Conservation (phyloP, 2,113 vertebrate genomes). For the Dunckerocampus dactyliophorus region DNA sequence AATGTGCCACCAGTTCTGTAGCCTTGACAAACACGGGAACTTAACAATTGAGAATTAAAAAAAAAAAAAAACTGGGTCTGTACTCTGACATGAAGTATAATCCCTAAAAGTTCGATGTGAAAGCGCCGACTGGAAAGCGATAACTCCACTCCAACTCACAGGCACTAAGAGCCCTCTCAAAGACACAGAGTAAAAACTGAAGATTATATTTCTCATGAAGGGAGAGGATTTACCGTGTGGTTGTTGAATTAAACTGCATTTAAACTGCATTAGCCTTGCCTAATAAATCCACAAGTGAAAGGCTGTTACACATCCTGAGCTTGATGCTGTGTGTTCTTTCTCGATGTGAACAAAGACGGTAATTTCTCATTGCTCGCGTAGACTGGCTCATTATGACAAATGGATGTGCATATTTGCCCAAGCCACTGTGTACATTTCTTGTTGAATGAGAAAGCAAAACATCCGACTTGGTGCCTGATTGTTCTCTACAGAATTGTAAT, state of each 20-base stretch:
- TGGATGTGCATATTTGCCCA: not conserved
- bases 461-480: not conserved
- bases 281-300: not conserved
- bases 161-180: not conserved
- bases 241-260: not conserved
- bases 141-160: not conserved
- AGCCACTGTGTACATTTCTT: not conserved
- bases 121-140: not conserved
- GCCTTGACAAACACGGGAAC: not conserved
- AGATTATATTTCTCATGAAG: constrained; percentile 1
- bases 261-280: not conserved
- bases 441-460: not conserved
- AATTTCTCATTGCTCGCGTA: not conserved
- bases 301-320: not conserved
- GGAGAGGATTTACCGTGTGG: not conserved
- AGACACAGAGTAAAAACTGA: not conserved
- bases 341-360: not conserved
- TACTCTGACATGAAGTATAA: not conserved
- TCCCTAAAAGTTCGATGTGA: not conserved
- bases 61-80: not conserved
- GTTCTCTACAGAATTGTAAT: constrained; percentile 4
- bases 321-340: not conserved
- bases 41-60: not conserved
- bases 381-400: not conserved
- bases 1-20: no score